These are phyloP conservation scores for Phyllostomus hastatus DNA, from an alignment of 2,113 vertebrate species.

Conservation along the genomic window DNA sequence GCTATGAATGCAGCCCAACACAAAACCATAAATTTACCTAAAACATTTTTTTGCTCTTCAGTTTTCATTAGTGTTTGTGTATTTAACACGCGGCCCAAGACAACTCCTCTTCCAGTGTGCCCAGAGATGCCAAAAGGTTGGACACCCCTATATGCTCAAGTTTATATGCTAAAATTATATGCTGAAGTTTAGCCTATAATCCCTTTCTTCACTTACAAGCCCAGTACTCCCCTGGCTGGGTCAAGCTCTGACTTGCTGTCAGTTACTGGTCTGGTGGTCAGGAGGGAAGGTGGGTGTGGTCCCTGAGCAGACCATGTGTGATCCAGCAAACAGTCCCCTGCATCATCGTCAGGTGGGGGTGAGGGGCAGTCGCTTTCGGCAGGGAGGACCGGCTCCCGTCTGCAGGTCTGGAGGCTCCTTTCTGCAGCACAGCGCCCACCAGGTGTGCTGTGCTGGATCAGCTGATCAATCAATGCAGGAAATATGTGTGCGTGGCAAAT, in stretches of 20 bases:
- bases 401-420: background rate
- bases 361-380: background rate
- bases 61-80: too few species aligned
- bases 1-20: too few species aligned
- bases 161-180: too few species aligned
- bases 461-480: background rate
- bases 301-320: background rate
- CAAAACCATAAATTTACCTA: too few species aligned
- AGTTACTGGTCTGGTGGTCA: background rate
- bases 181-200: background rate
- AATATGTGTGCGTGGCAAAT: background rate
- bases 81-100: too few species aligned
- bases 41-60: too few species aligned
- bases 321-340: background rate
- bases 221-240: background rate
- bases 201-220: background rate
- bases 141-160: too few species aligned
- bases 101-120: too few species aligned
- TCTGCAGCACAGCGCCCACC: background rate
- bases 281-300: background rate
- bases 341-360: background rate
- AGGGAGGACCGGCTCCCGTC: background rate
- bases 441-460: background rate
- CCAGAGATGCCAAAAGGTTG: too few species aligned
- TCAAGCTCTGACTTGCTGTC: background rate